Evolutionary conservation across 2,113 vertebrate species (phyloP).

Genomic region (Blennius ocellaris): DNA sequence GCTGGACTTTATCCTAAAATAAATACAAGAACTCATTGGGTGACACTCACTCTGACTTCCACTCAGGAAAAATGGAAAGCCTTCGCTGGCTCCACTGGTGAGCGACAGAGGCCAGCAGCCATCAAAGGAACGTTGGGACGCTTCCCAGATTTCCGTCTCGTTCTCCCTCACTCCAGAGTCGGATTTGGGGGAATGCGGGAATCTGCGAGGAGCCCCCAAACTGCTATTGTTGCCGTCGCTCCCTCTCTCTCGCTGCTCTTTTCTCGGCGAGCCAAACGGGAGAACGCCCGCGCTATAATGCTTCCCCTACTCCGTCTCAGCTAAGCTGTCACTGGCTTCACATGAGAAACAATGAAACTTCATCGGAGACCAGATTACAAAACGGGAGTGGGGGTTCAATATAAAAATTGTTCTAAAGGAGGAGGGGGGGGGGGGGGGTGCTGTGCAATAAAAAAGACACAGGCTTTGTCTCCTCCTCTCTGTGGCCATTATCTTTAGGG

Average conservation of each 20-base stretch:
- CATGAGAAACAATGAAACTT: slow-evolving; percentile 89
- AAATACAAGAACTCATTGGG: not conserved
- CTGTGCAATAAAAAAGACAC: slow-evolving; percentile 65
- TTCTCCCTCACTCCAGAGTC: slow-evolving; percentile 72
- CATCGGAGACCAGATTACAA: slow-evolving; percentile 90
- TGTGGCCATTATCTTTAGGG: slow-evolving; percentile 80
- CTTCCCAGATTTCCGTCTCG: slow-evolving; percentile 71
- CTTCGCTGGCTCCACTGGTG: slow-evolving; percentile 34
- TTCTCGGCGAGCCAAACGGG: slow-evolving; percentile 75
- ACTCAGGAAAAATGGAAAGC: slow-evolving; percentile 34
- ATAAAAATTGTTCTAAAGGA: slow-evolving; percentile 50
- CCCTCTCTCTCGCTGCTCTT: slow-evolving; percentile 66
- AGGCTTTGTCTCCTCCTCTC: slow-evolving; percentile 78
- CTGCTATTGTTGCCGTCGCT: slow-evolving; percentile 72
- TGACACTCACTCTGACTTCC: slow-evolving; percentile 27
- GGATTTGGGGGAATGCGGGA: slow-evolving; percentile 68
- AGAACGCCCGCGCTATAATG: slow-evolving; percentile 81
- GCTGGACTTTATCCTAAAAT: slow-evolving; percentile 7
- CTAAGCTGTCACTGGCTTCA: slow-evolving; percentile 88
- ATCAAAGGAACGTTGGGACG: slow-evolving; percentile 73
- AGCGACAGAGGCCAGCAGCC: slow-evolving; percentile 59
- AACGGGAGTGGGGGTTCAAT: slow-evolving; percentile 62
- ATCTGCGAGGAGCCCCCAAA: slow-evolving; percentile 67
- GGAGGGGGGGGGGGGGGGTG: slow-evolving; percentile 11
- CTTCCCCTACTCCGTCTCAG: slow-evolving; percentile 77